These are phyloP conservation scores for Acestrorhynchus altus DNA, from an alignment of 2,797 vertebrate species.

Conservation along the genomic window DNA sequence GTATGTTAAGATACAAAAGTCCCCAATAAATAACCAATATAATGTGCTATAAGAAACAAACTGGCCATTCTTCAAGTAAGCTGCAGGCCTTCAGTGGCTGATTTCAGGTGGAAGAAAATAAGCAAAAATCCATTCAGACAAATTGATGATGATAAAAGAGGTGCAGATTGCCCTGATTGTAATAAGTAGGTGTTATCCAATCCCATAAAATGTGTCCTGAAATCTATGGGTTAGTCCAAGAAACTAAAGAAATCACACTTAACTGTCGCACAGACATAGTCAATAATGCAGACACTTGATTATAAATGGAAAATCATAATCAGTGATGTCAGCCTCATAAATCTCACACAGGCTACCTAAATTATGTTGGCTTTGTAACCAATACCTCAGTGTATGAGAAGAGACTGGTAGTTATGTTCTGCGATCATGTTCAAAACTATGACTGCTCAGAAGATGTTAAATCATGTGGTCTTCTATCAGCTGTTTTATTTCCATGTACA, in stretches of 20 bases:
- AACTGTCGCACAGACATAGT: constrained; percentile 8
- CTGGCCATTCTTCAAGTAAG: constrained; percentile 21
- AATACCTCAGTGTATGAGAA: constrained; percentile 14
- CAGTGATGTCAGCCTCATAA: constrained; percentile 21
- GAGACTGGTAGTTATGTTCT: constrained; percentile 5
- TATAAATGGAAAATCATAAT: constrained; percentile 31
- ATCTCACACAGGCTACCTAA: constrained; percentile 30
- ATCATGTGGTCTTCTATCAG: constrained; percentile 19
- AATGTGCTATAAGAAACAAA: constrained; percentile 33
- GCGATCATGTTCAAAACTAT: background rate
- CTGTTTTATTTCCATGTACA: background rate
- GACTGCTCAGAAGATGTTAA: constrained; percentile 29
- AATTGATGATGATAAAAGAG: constrained; percentile 69
- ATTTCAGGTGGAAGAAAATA: constrained; percentile 48
- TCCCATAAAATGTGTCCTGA: constrained; percentile 47
- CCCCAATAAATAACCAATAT: constrained; percentile 21
- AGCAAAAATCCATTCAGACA: constrained; percentile 62
- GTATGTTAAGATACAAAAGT: constrained; percentile 16
- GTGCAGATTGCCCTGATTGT: constrained; percentile 62
- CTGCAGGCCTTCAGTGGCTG: constrained; percentile 17
- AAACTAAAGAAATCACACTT: constrained; percentile 42
- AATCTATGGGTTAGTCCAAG: constrained; percentile 48
- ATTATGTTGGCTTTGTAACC: constrained; percentile 26
- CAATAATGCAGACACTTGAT: constrained; percentile 29
- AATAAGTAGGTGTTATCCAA: constrained; percentile 60